Evolutionary conservation across 1,140 invertebrate species (phyloP).

Genomic region (Drosophila saltans): DNA sequence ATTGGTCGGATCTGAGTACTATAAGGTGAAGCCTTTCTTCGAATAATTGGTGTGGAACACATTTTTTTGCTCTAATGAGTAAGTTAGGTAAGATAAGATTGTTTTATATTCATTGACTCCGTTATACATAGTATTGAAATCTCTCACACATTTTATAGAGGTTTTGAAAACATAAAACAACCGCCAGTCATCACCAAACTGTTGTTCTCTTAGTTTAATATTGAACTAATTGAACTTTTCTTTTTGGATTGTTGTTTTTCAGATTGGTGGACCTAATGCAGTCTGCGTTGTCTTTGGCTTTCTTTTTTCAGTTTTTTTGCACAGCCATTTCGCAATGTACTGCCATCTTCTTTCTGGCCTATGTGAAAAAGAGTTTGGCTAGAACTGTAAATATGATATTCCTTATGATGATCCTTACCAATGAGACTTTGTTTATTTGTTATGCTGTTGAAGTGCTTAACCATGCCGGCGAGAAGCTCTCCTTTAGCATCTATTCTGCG

Average conservation of each 20-base stretch:
- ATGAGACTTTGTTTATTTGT: conserved; percentile 62
- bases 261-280: conserved; percentile 40
- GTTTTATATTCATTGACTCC: too few relatives aligned
- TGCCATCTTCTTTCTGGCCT: conserved; percentile 49
- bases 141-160: too few relatives aligned
- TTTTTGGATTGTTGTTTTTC: background rate
- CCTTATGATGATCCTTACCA: conserved; percentile 34
- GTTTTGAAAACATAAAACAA: too few relatives aligned
- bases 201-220: too few relatives aligned
- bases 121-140: too few relatives aligned
- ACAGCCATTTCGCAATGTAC: conserved; percentile 54
- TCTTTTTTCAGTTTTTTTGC: conserved; percentile 59
- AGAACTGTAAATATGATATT: conserved; percentile 26
- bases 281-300: conserved; percentile 39
- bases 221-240: background rate
- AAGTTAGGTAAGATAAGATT: too few relatives aligned
- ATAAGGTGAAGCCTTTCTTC: too few relatives aligned
- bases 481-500: conserved; percentile 50
- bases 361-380: conserved; percentile 25
- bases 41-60: too few relatives aligned
- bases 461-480: conserved; percentile 41
- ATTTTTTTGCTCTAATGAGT: too few relatives aligned
- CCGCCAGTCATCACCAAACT: too few relatives aligned
- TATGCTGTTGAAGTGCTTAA: conserved; percentile 54
- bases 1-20: too few relatives aligned